A percentile compares a stretch with the other conserved stretches of the same genome.
Conservation (phyloP, 1,140 invertebrate genomes). For the Cherax quadricarinatus region DNA sequence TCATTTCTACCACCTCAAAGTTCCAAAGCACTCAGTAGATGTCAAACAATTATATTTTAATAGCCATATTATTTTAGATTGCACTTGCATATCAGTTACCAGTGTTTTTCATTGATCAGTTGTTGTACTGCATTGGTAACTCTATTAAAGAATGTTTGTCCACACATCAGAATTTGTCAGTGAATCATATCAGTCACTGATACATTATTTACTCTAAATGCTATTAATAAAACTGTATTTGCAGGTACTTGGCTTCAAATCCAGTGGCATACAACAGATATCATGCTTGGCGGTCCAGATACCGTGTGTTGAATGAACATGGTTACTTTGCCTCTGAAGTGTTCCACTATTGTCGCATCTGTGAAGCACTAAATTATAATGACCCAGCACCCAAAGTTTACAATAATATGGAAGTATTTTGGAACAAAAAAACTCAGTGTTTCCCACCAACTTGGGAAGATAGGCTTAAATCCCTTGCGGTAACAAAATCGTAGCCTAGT, state of each 20-base stretch:
- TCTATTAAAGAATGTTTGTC: too few species aligned
- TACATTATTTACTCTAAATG: too few species aligned
- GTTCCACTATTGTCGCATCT: conserved; percentile 75
- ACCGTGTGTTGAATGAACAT: conserved; percentile 79
- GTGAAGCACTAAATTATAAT: conserved; percentile 75
- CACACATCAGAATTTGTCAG: too few species aligned
- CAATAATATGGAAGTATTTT: conserved; percentile 77
- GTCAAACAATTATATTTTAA: too few species aligned
- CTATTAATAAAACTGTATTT: background rate
- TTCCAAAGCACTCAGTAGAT: too few species aligned
- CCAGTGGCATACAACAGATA: conserved; percentile 73
- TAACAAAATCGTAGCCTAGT: background rate
- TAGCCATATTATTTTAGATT: too few species aligned
- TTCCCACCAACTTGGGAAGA: conserved; percentile 18
- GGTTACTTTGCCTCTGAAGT: conserved; percentile 82
- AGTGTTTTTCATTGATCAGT: too few species aligned
- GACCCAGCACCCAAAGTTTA: conserved; percentile 79
- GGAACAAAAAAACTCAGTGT: conserved; percentile 74
- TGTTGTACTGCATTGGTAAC: too few species aligned
- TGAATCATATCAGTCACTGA: too few species aligned
- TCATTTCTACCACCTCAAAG: too few species aligned
- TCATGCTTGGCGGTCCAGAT: conserved; percentile 74
- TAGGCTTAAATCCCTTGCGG: background rate
- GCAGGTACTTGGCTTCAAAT: conserved; percentile 21
- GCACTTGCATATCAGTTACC: too few species aligned